phyloP scores from a whole-genome alignment of 2,797 vertebrate species.

The Bradypodion ventrale region DNA sequence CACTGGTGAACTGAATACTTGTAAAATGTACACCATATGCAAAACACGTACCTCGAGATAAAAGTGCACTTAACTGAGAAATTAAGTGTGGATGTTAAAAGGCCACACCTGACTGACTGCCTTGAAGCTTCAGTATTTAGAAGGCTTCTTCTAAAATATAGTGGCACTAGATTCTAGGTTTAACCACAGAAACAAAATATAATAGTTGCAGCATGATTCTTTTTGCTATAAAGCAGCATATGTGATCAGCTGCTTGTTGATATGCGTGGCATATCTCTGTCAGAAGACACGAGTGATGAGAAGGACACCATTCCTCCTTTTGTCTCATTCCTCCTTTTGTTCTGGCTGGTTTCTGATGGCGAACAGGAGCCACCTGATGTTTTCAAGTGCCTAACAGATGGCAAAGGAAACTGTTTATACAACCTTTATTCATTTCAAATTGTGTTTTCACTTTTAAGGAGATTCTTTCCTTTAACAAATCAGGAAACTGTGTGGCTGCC shows the following conservation, averaged over 20 bases:
- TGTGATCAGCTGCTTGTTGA: conserved; percentile 50
- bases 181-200: conserved; percentile 59
- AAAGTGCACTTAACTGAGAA: no score
- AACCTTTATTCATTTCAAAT: conserved; percentile 22
- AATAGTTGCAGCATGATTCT: conserved; percentile 41
- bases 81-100: background rate
- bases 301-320: conserved; percentile 18
- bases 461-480: background rate
- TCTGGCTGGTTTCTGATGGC: background rate
- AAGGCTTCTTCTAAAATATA: rapidly evolving
- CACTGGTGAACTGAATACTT: background rate
- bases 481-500: background rate
- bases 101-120: background rate
- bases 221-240: conserved; percentile 47
- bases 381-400: background rate
- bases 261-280: conserved; percentile 57
- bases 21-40: background rate
- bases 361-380: background rate
- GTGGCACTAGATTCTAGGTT: conserved; percentile 3
- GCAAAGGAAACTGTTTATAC: conserved; percentile 43
- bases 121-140: conserved; percentile 14
- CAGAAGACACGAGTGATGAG: conserved; percentile 60
- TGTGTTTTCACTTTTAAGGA: background rate
- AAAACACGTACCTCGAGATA: background rate
- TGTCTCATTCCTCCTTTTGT: background rate